These are phyloP conservation scores for Beaufortia kweichowensis DNA, from an alignment of 2,113 vertebrate species.

Conservation along the genomic window DNA sequence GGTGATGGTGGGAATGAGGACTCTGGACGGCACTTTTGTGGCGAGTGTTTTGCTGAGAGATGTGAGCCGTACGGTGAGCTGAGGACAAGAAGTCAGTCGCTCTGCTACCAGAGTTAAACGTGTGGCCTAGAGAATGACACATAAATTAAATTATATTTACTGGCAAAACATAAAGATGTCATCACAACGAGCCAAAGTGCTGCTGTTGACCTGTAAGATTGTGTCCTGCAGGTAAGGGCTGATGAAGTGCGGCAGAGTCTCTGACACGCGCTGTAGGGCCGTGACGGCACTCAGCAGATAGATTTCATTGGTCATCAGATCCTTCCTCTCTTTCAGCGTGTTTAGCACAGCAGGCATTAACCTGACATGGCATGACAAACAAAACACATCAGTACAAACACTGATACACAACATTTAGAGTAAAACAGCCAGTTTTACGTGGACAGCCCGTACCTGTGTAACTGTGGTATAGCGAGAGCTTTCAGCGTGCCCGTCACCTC, in stretches of 20 bases:
- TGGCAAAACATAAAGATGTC: neutral
- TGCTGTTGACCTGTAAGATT: slow-evolving; percentile 75
- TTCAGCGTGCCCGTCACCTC: slow-evolving; percentile 80
- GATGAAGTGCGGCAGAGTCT: slow-evolving; percentile 89
- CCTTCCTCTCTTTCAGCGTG: slow-evolving; percentile 75
- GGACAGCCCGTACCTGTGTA: slow-evolving; percentile 81
- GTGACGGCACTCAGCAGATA: slow-evolving; percentile 89
- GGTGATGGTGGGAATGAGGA: slow-evolving; percentile 82
- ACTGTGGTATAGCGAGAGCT: slow-evolving; percentile 85
- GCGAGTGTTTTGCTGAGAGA: slow-evolving; percentile 83
- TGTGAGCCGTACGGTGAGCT: slow-evolving; percentile 74
- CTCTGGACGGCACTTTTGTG: slow-evolving; percentile 82
- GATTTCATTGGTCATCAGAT: slow-evolving; percentile 80
- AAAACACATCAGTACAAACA: neutral
- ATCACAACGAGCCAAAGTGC: neutral
- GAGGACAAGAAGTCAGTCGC: slow-evolving; percentile 72
- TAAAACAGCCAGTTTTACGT: no score
- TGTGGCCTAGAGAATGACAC: slow-evolving; percentile 73
- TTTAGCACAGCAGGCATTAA: slow-evolving; percentile 86
- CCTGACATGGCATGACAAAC: slow-evolving; percentile 55
- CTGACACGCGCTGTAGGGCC: slow-evolving; percentile 84
- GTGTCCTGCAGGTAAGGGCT: slow-evolving; percentile 88
- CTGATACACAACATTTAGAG: neutral
- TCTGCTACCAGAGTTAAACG: slow-evolving; percentile 76
- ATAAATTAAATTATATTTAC: neutral